These are phyloP conservation scores for Ariolimax columbianus DNA, from an alignment of 2,888 invertebrate species.

Conservation along the genomic window DNA sequence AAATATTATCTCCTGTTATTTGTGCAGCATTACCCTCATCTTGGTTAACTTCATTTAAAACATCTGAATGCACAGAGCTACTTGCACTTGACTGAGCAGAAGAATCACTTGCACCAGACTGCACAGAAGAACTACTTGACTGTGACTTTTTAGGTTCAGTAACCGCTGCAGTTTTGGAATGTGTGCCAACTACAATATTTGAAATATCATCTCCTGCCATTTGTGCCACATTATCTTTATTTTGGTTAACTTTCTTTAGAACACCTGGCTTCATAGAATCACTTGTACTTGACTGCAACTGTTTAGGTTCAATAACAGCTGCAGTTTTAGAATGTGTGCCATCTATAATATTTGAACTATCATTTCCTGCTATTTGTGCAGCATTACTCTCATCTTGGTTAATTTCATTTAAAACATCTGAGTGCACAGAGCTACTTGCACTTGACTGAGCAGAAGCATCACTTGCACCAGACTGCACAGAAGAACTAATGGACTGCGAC, in stretches of 20 bases:
- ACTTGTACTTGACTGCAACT: too few relatives aligned
- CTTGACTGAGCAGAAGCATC: background rate
- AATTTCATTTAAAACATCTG: background rate
- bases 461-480: too few relatives aligned
- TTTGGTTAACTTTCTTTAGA: background rate
- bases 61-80: background rate
- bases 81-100: background rate
- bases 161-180: background rate
- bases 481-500: background rate
- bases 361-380: background rate
- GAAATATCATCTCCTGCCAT: background rate
- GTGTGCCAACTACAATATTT: background rate
- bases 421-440: background rate
- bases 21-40: too few relatives aligned
- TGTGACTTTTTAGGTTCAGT: background rate
- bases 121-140: too few relatives aligned
- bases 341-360: background rate
- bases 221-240: background rate
- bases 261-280: too few relatives aligned
- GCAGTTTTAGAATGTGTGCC: background rate
- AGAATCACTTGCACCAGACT: background rate
- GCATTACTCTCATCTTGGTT: background rate
- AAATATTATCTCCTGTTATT: too few relatives aligned
- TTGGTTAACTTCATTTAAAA: too few relatives aligned
- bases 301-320: background rate